Base-by-base conservation (phyloP, 2,888 invertebrate genomes). In the Agriopis leucophaearia region DNA sequence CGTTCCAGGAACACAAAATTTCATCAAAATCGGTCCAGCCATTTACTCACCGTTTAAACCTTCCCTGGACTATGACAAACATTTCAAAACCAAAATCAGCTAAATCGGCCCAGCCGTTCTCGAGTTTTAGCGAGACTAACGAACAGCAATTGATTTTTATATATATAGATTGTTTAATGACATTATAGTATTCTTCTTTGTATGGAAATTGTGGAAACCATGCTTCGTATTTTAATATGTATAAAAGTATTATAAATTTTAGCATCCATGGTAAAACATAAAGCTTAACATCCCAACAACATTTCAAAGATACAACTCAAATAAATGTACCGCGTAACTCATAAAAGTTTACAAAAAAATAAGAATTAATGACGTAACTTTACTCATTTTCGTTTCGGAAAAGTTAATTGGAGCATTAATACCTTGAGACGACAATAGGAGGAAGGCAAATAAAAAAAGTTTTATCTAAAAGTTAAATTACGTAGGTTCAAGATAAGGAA, bases 291-390 rank as follows among this genome's bases (percentile, higher is more conserved):
- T 40, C 54, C 27, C 52, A 65, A 48, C 27, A 44, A 47, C 54
- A 54, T 67, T 56, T 55, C 51, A 70, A 66, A 65, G 45, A 66
- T 51, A 62, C 64, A 61, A 54, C 56, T 63, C 59, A 58, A 71
- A 71, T 58, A 70, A 66, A 67, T 50, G 42, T 58, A 56, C 16
- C 45, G 61, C 62, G 55, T 67, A 61, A 66, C 65, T 73, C 73
- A 69, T 72, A 71, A 74, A 76, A 71, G 64, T 68, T 71, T 62
- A 65, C 71, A 70, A 76, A 71, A 71, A 72, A 74, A 74, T 69
- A 67, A 70, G 74, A 74, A 76, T 72, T 66, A 73, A 74, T 68
- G 73, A 69, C 68, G 61, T 2, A 76, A 76, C 76, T 76, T 76
- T 72, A 70, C 72, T 75, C 74, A 71, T 76, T 75, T 73, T 74